These are phyloP conservation scores for Erythrolamprus reginae DNA, from an alignment of 2,113 vertebrate species.

Conservation along the genomic window DNA sequence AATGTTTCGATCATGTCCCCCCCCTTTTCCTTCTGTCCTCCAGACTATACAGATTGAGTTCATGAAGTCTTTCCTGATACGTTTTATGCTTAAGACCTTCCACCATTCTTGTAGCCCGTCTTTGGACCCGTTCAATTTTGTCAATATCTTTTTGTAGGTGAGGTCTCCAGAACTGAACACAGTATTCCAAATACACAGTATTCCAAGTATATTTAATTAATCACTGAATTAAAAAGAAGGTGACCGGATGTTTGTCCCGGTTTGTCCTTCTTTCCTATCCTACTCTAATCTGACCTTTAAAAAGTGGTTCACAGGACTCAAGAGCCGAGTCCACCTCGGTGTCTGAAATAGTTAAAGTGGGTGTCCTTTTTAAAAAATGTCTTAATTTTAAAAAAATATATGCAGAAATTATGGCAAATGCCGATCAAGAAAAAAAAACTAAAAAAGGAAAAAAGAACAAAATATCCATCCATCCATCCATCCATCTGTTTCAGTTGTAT, in stretches of 20 bases:
- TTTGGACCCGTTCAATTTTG: no score
- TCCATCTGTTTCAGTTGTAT: no score
- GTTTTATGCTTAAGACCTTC: no score
- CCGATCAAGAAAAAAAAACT: not conserved
- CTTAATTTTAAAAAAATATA: not conserved
- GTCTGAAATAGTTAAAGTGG: not conserved
- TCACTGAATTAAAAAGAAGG: not conserved
- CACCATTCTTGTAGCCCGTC: no score
- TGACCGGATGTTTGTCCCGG: not conserved
- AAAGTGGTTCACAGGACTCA: not conserved
- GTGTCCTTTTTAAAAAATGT: not conserved
- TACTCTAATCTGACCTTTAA: not conserved
- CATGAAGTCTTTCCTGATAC: no score
- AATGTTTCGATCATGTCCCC: no score
- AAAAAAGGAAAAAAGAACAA: not conserved
- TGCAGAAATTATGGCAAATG: not conserved
- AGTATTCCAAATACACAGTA: no score
- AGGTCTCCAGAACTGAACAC: no score
- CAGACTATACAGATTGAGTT: no score
- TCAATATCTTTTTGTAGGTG: no score
- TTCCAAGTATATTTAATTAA: not conserved
- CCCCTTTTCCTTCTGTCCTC: no score
- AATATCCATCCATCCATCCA: no score
- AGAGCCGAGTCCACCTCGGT: not conserved
- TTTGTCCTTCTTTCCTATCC: not conserved